Evolutionary conservation across 2,888 invertebrate genomes (phyloP).

Genomic region (Cybosia mesomella): DNA sequence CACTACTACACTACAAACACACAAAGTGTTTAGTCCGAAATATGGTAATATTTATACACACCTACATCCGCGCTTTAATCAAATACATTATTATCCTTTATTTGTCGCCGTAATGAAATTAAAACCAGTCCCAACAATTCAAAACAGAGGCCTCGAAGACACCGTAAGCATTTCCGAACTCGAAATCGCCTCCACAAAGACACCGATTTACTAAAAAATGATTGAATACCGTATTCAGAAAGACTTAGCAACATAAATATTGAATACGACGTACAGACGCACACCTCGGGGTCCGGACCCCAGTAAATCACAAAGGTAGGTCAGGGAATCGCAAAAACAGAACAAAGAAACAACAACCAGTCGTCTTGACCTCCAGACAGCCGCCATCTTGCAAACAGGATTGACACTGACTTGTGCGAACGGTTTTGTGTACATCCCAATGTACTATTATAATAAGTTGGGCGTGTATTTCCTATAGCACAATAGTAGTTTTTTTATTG

Average conservation of each 20-base stretch:
- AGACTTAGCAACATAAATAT: constrained; percentile 38
- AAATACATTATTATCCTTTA: neutral
- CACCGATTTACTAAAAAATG: constrained; percentile 17
- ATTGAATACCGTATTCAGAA: constrained; percentile 22
- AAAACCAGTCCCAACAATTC: constrained; percentile 6
- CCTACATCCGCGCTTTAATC: neutral
- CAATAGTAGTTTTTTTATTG: neutral
- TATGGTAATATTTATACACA: neutral
- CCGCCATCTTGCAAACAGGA: constrained; percentile 55
- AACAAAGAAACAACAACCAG: constrained; percentile 68
- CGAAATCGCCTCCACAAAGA: constrained; percentile 23
- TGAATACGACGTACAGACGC: constrained; percentile 21
- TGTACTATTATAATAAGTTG: constrained; percentile 5
- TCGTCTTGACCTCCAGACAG: constrained; percentile 72
- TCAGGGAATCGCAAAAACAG: constrained; percentile 70
- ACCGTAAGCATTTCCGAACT: constrained; percentile 14
- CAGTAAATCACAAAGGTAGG: constrained; percentile 76
- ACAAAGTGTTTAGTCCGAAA: neutral
- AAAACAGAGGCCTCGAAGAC: constrained; percentile 1
- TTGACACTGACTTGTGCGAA: constrained; percentile 41
- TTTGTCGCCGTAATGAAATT: neutral
- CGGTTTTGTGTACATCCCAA: constrained; percentile 16
- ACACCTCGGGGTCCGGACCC: constrained; percentile 37
- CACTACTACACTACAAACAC: too few relatives aligned
- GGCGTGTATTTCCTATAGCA: constrained; percentile 2